These are phyloP conservation scores for Plutella xylostella DNA, from an alignment of 2,888 invertebrate species.

Conservation along the genomic window DNA sequence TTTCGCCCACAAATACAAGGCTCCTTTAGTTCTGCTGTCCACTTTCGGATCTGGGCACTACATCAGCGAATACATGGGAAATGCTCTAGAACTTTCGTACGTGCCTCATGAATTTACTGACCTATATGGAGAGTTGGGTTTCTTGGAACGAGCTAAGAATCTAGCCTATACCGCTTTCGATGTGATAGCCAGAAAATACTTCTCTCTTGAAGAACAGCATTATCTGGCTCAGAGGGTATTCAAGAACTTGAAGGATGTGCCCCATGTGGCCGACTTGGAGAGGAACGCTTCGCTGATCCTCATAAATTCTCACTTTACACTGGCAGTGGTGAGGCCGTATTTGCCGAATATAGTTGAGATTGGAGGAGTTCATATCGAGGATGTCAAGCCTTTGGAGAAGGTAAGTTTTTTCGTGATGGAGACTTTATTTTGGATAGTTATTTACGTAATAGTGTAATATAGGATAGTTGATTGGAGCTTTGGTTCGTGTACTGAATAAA, in stretches of 20 bases:
- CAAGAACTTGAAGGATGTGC: conserved; percentile 29
- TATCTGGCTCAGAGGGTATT: conserved; percentile 32
- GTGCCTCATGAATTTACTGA: conserved; percentile 50
- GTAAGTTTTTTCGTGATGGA: no score
- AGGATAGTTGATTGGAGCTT: no score
- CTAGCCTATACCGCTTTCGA: conserved; percentile 5
- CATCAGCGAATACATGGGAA: conserved; percentile 19
- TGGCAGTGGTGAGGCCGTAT: conserved; percentile 48
- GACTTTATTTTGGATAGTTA: no score
- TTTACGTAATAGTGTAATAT: no score
- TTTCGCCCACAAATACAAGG: conserved; percentile 27
- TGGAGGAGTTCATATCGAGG: conserved; percentile 65
- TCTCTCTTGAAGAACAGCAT: conserved; percentile 30
- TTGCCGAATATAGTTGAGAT: conserved; percentile 56
- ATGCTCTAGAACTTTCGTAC: conserved; percentile 32
- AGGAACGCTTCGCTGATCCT: conserved; percentile 51
- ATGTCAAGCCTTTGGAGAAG: conserved; percentile 31
- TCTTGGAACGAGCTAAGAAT: conserved; percentile 22
- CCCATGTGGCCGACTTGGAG: conserved; percentile 44
- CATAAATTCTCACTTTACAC: conserved; percentile 53
- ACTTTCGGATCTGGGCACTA: conserved; percentile 20
- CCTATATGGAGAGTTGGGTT: conserved; percentile 47
- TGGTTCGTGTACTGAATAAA: no score
- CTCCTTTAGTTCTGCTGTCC: conserved; percentile 18
- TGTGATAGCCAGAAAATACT: conserved; percentile 9